phyloP scores from a whole-genome alignment of 1,140 invertebrate species.

The Trialeurodes vaporariorum region DNA sequence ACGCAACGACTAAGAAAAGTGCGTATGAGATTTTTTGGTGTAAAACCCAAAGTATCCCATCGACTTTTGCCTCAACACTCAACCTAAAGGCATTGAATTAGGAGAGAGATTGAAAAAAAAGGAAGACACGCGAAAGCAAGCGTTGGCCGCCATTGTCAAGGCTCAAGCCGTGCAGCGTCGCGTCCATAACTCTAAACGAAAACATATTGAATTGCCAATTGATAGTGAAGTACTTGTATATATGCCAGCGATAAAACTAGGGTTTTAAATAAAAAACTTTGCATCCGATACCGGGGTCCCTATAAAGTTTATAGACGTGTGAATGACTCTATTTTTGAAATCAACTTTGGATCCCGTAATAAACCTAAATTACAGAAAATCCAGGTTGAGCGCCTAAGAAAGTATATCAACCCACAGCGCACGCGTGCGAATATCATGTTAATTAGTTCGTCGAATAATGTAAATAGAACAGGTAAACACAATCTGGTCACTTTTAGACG shows the following conservation, averaged over 20 bases:
- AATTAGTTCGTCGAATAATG: too few species aligned
- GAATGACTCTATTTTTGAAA: background rate
- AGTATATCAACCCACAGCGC: too few species aligned
- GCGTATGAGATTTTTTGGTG: background rate
- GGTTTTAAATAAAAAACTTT: background rate
- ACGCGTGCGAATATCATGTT: too few species aligned
- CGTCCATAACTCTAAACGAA: background rate
- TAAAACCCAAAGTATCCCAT: background rate
- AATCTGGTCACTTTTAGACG: too few species aligned
- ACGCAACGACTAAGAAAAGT: background rate
- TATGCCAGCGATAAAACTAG: background rate
- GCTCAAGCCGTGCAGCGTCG: background rate
- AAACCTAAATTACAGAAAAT: too few species aligned
- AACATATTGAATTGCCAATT: background rate
- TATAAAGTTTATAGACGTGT: background rate
- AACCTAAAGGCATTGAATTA: background rate
- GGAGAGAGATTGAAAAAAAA: background rate
- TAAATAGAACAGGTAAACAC: too few species aligned
- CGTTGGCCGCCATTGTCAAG: background rate
- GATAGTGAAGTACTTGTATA: background rate
- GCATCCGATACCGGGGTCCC: background rate
- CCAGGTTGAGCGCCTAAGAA: too few species aligned
- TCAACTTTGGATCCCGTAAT: background rate
- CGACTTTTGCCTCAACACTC: background rate
- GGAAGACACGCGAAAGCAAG: background rate